Evolutionary conservation across 2,797 vertebrate genomes (phyloP).

Genomic region (Lutjanus argentimaculatus): DNA sequence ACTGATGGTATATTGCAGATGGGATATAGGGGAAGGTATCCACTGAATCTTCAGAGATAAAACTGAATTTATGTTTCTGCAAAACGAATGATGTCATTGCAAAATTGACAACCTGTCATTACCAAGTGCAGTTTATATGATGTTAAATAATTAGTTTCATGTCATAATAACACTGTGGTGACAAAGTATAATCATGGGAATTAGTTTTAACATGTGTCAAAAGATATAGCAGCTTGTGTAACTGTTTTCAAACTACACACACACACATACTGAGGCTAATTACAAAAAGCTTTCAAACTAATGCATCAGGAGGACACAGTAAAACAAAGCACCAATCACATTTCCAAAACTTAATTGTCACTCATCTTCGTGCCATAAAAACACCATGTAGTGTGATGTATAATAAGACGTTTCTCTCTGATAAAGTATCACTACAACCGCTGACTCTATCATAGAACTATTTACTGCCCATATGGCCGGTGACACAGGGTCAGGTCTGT

Average conservation of each 20-base stretch:
- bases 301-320: background rate
- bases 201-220: background rate
- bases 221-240: background rate
- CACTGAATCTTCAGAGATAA: background rate
- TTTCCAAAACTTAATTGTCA: constrained; percentile 17
- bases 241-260: constrained; percentile 6
- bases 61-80: background rate
- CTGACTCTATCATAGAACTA: constrained; percentile 82
- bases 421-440: constrained; percentile 61
- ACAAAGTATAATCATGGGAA: background rate
- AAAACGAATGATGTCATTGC: background rate
- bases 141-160: background rate
- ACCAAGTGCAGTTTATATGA: constrained; percentile 9
- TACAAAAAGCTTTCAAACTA: background rate
- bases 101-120: background rate
- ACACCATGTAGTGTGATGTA: constrained; percentile 16
- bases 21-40: background rate
- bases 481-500: constrained; percentile 82
- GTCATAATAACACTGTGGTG: background rate
- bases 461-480: constrained; percentile 85
- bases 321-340: constrained; percentile 20
- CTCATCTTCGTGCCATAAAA: constrained; percentile 41
- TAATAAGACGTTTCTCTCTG: constrained; percentile 40
- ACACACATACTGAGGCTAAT: background rate
- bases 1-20: constrained; percentile 7